Base-by-base conservation (phyloP, 1,140 invertebrate genomes). In the Ganaspis sp. region DNA sequence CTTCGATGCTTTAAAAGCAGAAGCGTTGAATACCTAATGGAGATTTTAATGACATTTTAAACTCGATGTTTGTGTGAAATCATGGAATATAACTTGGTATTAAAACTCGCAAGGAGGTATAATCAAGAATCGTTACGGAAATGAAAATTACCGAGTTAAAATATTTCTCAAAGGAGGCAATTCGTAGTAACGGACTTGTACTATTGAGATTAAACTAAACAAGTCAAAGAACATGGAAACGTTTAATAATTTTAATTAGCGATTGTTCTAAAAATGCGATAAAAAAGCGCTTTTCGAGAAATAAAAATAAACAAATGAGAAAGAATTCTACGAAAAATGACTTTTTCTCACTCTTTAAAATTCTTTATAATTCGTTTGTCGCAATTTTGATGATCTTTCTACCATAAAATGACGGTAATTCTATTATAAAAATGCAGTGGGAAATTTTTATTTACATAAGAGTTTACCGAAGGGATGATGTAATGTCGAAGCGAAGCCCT, bases 41-140 rank as follows among this genome's bases (percentile, higher is more conserved):
- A 64, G 58, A 64, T 29, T 64, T 64, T 64, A 64, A 64, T 64
- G 58, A 64, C 23, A 64, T 64, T 64, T 64, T 64, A 64, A 64
- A 64, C 58, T 64, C 23, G 12, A 64, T 34, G 58, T 64, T 64
- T 26, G 58, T n/a, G 58, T 64, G 58, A 64, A 64, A 64, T 64
- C 58, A 15, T 64, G 21, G 54, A 64, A 64, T 64, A 64, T 29
- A 29, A 64, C 54, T 64, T 64, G 11, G 58, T 64, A 64, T 64
- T 34, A 64, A 26, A 64, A 64, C 58, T 15, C 6, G 23, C 58
- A 34, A 64, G 9, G 58, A 64, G 23, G 23, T 64, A 64, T 64
- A 64, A 64, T 64, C 58, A 64, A 64, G 26, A 64, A 64, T 64
- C 58, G 11, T 64, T 64, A 64, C 15, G 23, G n/a, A 29, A 64